Evolutionary conservation across 1,140 invertebrate species (phyloP), one percentile per base, ranked within the genome.

Genomic region (Popillia japonica): DNA sequence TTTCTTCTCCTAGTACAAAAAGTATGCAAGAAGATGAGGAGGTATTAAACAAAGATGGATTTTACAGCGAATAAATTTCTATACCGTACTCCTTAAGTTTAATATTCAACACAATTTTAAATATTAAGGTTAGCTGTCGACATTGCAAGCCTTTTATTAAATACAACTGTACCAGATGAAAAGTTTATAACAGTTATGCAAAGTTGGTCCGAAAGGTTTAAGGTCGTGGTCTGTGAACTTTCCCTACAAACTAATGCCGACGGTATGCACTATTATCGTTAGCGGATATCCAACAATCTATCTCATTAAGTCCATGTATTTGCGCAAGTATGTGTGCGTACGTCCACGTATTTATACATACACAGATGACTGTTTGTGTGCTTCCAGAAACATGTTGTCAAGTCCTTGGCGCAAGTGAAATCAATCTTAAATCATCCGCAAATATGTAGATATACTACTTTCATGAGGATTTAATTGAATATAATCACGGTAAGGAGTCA

Each of bases 381-480:
- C 7, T 3, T 48, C 44, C n/a, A 48, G 44, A 48, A 48, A n/a
- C 7, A 48, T 48, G 44, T 48, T 48, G 2, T 1, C n/a, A 48
- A 48, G n/a, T 48, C 44, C n/a, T n/a, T 48, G 44, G 10, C 10
- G 44, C 44, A 48, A 48, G 44, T 48, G 44, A 48, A 48, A 48
- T 48, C 44, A 48, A 48, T 48, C 6, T n/a, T n/a, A 48, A 48
- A 48, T 48, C 44, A 48, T 48, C 44, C 44, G 44, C 44, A 48
- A 48, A 48, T 48, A 48, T 14, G 10, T 48, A 14, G 44, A 34
- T 48, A 48, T 48, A 48, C 4, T 48, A n/a, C 44, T 48, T 48
- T 48, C 44, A 48, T 48, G 10, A 48, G 9, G 44, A 48, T 14
- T 48, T 48, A 48, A 48, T 48, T 48, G 10, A 48, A 6, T 48